Evolutionary conservation across 2,113 vertebrate genomes (phyloP).

Genomic region (Turnix velox): DNA sequence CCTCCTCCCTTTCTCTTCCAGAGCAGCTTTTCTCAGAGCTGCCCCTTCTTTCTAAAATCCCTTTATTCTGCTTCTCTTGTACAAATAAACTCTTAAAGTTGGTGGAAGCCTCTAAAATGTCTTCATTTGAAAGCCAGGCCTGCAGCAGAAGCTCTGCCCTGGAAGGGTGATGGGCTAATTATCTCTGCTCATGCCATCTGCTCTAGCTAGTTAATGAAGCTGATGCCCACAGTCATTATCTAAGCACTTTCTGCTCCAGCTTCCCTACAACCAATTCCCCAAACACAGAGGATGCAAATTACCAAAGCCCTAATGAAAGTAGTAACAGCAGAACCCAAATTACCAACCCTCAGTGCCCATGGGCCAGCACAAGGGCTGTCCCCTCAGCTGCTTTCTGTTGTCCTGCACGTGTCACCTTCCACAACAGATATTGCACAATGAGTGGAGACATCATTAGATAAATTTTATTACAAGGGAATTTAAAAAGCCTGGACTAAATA

Average conservation of each 20-base stretch:
- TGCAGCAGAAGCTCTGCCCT: neutral
- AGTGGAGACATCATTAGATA: neutral
- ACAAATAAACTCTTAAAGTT: neutral
- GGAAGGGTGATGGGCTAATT: rapidly evolving
- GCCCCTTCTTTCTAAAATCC: neutral
- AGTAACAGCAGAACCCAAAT: rapidly evolving
- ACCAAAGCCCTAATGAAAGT: too few species aligned
- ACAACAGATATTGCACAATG: rapidly evolving
- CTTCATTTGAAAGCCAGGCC: neutral
- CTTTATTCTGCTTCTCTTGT: neutral
- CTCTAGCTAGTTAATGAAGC: neutral
- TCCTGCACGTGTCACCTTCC: too few species aligned
- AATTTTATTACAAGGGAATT: conserved; percentile 29
- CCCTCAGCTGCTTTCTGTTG: too few species aligned
- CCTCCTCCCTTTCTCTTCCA: neutral
- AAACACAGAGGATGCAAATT: neutral
- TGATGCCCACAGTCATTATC: rapidly evolving
- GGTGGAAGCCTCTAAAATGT: neutral
- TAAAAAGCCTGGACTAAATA: neutral
- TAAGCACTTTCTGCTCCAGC: neutral
- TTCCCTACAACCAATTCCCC: rapidly evolving
- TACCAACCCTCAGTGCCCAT: rapidly evolving
- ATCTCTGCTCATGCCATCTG: neutral
- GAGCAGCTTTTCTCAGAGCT: neutral
- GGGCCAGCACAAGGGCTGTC: rapidly evolving